These are phyloP conservation scores for Myzus persicae DNA, from an alignment of 1,140 invertebrate genomes.

Conservation along the genomic window DNA sequence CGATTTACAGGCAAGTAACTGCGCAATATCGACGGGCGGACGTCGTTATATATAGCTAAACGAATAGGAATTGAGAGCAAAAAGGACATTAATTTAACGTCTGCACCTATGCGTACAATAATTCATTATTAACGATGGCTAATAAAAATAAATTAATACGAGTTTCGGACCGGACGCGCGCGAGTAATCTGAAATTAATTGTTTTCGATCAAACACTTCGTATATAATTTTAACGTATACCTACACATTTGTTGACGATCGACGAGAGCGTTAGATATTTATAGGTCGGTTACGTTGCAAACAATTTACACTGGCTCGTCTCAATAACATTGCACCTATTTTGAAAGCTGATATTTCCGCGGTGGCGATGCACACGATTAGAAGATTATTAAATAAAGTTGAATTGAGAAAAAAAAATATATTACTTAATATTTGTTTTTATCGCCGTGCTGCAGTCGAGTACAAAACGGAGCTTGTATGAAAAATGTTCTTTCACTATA, in stretches of 20 bases:
- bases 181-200: not conserved
- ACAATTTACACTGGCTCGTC: not conserved
- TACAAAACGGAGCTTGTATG: not conserved
- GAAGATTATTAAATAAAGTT: not conserved
- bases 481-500: not conserved
- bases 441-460: not conserved
- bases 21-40: not conserved
- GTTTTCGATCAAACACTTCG: slow-evolving; percentile 5
- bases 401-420: not conserved
- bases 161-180: not conserved
- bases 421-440: not conserved
- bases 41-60: not conserved
- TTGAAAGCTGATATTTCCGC: too few relatives aligned
- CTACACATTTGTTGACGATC: not conserved
- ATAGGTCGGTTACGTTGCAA: not conserved
- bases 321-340: not conserved
- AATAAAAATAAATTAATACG: not conserved
- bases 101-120: not conserved
- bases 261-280: not conserved
- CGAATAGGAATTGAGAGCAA: not conserved
- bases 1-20: not conserved
- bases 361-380: not conserved
- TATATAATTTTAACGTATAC: not conserved
- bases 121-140: not conserved
- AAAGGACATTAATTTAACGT: not conserved